Evolutionary conservation across 2,888 invertebrate genomes (phyloP), one percentile per base, ranked within the genome.

Genomic region (Netelia melanura): DNA sequence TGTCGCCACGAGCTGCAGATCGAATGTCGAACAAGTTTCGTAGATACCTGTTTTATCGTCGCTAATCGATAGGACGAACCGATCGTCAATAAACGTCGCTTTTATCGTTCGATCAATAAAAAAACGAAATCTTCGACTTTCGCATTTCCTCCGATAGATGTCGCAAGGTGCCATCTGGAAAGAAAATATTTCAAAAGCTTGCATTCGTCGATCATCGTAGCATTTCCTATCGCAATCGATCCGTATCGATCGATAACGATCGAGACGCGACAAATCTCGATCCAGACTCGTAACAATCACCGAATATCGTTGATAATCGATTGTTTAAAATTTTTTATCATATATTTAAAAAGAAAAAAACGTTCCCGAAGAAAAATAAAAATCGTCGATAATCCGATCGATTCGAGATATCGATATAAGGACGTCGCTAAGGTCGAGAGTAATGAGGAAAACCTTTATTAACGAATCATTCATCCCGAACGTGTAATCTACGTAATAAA

Each of bases 11-110:
- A 58, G 21, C 9, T 21, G n/a, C 6, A 21, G 17, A 58, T 58
- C 58, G 5, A 58, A 58, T 48, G 1, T 0, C 48, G 48, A 48
- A 14, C 11, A 10, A 58, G 1, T 64, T 10, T 5, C 25, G 25
- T 2, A 65, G 80, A 72, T 71, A 17, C 48, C 80, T 79, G 58
- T 62, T 52, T 80, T 80, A 75, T 71, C 83, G 23, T 80, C 61
- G 25, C 52, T 3, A 64, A 64, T 48, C 44, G 21, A 9, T 14
- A 25, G 25, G 25, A 62, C 67, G 3, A 48, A 21, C 65, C 30
- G 14, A 56, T 23, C 65, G 25, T 6, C 62, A 8, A n/a, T 62
- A 9, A 14, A 17, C 72, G 11, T 44, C 17, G 58, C 17, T 30
- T 30, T 30, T 30, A 30, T 30, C 30, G 30, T 5, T 30, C 30